Evolutionary conservation across 1,140 invertebrate genomes (phyloP).

Genomic region (Rhopalosiphum padi): DNA sequence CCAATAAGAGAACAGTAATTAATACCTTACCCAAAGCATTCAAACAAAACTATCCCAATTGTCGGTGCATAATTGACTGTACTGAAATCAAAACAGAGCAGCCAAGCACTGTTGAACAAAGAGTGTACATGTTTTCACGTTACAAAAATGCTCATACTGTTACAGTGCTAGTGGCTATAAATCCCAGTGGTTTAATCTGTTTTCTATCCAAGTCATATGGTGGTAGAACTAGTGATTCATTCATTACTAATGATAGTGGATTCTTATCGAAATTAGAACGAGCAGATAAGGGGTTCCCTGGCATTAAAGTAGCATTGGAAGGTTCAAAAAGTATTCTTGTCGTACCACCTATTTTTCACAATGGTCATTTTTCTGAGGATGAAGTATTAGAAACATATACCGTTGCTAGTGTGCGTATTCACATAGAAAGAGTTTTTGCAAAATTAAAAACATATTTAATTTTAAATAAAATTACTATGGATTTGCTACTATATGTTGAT

Average conservation of each 20-base stretch:
- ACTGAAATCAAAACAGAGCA: not conserved
- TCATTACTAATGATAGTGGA: not conserved
- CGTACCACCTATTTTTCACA: too few relatives aligned
- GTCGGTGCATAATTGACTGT: not conserved
- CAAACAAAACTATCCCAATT: not conserved
- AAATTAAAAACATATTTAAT: not conserved
- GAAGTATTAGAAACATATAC: conserved; percentile 2
- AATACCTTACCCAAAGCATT: not conserved
- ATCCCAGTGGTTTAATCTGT: not conserved
- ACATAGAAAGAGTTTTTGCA: not conserved
- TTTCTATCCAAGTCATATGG: not conserved
- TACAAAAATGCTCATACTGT: conserved; percentile 11
- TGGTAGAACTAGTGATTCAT: not conserved
- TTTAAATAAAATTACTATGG: not conserved
- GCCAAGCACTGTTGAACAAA: not conserved
- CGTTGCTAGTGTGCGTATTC: not conserved
- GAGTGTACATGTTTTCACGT: not conserved
- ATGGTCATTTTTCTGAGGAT: too few relatives aligned
- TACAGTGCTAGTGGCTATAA: not conserved
- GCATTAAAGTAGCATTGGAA: too few relatives aligned
- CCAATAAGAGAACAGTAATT: not conserved
- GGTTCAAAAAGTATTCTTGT: too few relatives aligned
- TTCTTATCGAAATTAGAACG: not conserved
- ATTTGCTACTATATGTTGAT: conserved; percentile 1
- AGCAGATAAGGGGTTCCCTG: not conserved